Conservation (phyloP, 2,888 invertebrate genomes). For the Lasioglossum vierecki region DNA sequence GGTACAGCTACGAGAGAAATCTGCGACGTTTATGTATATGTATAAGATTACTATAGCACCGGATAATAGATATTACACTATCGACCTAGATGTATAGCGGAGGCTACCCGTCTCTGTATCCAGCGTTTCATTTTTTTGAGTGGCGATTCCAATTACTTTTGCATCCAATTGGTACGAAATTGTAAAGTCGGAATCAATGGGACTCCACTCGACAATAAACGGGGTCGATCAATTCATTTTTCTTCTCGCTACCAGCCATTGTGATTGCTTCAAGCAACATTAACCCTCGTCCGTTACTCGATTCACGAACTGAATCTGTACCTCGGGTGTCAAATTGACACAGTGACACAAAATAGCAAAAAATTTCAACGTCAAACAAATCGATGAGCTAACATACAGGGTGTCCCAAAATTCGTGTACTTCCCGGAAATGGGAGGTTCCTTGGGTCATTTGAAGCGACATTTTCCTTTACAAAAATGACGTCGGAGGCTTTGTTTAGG, state of each 20-base stretch:
- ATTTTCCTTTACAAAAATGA: too few relatives aligned
- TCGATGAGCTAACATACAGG: too few relatives aligned
- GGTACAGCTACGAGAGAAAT: neutral
- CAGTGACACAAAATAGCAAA: too few relatives aligned
- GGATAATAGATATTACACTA: conserved; percentile 10
- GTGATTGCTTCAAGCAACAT: neutral
- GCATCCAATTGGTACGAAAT: conserved; percentile 11
- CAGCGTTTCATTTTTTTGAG: conserved; percentile 49
- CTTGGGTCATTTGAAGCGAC: too few relatives aligned
- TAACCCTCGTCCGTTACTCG: neutral
- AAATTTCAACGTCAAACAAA: too few relatives aligned
- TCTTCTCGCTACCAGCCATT: neutral
- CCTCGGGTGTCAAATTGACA: too few relatives aligned
- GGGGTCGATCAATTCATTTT: neutral
- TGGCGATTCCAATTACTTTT: conserved; percentile 31
- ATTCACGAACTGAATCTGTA: too few relatives aligned
- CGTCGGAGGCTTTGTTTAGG: too few relatives aligned
- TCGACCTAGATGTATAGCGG: neutral
- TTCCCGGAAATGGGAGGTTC: too few relatives aligned
- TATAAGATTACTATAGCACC: neutral
- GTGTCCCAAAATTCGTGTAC: too few relatives aligned
- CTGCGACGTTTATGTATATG: neutral
- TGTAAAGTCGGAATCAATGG: neutral
- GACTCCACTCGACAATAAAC: neutral
- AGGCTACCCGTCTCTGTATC: conserved; percentile 1